phyloP scores from a whole-genome alignment of 2,888 invertebrate species.

The Antheraea assamensis region DNA sequence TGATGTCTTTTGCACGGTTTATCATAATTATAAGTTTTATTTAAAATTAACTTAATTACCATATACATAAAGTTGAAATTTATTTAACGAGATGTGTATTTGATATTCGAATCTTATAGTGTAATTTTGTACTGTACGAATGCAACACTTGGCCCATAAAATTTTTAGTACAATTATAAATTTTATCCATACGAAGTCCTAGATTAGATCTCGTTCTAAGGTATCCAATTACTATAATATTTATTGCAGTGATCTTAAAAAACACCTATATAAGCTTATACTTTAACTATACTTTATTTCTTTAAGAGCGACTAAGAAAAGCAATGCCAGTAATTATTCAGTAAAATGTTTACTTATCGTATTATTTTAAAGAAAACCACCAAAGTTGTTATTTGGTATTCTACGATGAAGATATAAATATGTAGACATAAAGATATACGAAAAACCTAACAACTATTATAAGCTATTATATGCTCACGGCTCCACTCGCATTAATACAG shows the following conservation, averaged over 20 bases:
- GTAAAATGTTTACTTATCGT: too few species aligned
- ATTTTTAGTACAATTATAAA: not conserved
- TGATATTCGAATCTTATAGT: not conserved
- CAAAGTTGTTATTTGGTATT: too few species aligned
- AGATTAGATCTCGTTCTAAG: not conserved
- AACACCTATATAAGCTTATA: not conserved
- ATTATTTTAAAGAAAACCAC: too few species aligned
- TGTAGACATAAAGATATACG: too few species aligned
- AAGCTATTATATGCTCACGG: too few species aligned
- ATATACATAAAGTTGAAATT: not conserved
- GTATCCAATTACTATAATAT: not conserved
- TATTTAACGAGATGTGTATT: not conserved
- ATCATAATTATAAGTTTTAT: not conserved
- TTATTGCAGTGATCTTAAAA: not conserved
- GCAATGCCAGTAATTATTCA: not conserved
- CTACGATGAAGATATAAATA: too few species aligned
- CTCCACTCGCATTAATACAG: too few species aligned
- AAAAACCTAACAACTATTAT: too few species aligned
- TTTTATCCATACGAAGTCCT: not conserved
- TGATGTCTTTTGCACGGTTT: conserved; percentile 39
- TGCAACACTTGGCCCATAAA: not conserved
- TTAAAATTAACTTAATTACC: not conserved
- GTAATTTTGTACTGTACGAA: not conserved
- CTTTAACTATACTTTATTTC: too few species aligned
- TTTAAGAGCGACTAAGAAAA: not conserved